These are phyloP conservation scores for Trachymyrmex cornetzi DNA, from an alignment of 1,140 invertebrate genomes.

Conservation along the genomic window DNA sequence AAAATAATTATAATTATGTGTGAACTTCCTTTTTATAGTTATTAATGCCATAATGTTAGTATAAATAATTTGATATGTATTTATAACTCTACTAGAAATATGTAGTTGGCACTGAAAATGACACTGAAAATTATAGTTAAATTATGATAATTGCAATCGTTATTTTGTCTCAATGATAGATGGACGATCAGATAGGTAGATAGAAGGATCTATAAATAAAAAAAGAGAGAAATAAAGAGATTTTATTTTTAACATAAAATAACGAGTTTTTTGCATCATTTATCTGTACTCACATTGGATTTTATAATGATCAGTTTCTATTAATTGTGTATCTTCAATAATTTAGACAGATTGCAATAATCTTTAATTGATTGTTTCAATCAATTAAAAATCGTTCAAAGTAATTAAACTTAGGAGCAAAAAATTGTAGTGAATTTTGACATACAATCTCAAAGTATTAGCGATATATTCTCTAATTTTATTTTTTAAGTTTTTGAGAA, in stretches of 20 bases:
- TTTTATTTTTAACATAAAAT: background rate
- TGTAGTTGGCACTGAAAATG: too few species aligned
- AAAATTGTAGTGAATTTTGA: constrained; percentile 1
- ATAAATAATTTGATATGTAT: too few species aligned
- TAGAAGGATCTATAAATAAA: background rate
- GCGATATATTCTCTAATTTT: background rate
- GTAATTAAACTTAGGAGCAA: background rate
- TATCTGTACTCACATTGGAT: background rate
- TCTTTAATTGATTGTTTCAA: too few species aligned
- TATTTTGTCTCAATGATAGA: too few species aligned
- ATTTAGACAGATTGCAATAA: background rate
- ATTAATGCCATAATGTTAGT: too few species aligned
- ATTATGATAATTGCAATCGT: too few species aligned
- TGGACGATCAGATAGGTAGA: background rate
- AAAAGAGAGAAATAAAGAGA: background rate
- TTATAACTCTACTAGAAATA: too few species aligned
- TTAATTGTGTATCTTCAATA: background rate
- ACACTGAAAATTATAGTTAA: too few species aligned
- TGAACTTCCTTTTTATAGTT: too few species aligned
- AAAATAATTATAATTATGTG: too few species aligned
- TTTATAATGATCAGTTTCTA: background rate
- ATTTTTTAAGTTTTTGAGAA: background rate
- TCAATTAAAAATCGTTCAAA: background rate
- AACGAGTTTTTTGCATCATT: background rate
- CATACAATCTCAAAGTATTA: background rate